phyloP scores from a whole-genome alignment of 1,140 invertebrate genomes.

The Phortica variegata region DNA sequence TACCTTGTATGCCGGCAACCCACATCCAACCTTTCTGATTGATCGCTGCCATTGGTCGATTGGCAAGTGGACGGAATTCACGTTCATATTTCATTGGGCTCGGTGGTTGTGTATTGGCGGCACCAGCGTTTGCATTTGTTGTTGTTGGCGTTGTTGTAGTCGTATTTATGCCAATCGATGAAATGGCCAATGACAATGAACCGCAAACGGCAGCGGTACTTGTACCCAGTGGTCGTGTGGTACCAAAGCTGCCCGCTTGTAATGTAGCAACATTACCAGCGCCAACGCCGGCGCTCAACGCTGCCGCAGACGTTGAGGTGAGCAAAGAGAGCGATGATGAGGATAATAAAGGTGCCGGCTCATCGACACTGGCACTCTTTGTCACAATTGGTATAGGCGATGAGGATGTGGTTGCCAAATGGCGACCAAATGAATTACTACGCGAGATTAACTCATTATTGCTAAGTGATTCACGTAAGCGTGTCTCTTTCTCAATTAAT shows the following conservation, averaged over 20 bases:
- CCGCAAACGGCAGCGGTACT: slow-evolving; percentile 53
- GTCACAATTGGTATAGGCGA: slow-evolving; percentile 56
- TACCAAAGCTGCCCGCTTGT: slow-evolving; percentile 28
- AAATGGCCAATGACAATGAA: slow-evolving; percentile 51
- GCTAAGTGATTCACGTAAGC: slow-evolving; percentile 47
- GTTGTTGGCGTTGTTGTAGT: slow-evolving; percentile 21
- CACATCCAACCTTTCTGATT: slow-evolving; percentile 78
- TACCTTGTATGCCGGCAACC: slow-evolving; percentile 72
- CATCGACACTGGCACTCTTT: slow-evolving; percentile 56
- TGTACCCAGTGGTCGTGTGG: slow-evolving; percentile 30
- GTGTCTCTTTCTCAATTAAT: slow-evolving; percentile 60
- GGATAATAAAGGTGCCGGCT: slow-evolving; percentile 29
- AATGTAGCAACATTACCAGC: slow-evolving; percentile 11
- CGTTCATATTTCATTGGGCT: slow-evolving; percentile 53
- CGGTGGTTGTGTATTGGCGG: slow-evolving; percentile 36
- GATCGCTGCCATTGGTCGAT: slow-evolving; percentile 61
- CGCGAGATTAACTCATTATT: slow-evolving; percentile 51
- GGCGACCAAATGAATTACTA: slow-evolving; percentile 54
- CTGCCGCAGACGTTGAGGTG: slow-evolving; percentile 9
- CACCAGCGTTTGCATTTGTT: slow-evolving; percentile 10
- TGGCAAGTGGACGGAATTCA: slow-evolving; percentile 50
- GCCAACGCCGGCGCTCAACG: background rate
- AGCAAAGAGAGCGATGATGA: background rate
- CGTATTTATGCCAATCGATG: slow-evolving; percentile 45
- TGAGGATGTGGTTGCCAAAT: slow-evolving; percentile 46